Conservation (phyloP, 1,140 invertebrate genomes). For the Calephelis nemesis region DNA sequence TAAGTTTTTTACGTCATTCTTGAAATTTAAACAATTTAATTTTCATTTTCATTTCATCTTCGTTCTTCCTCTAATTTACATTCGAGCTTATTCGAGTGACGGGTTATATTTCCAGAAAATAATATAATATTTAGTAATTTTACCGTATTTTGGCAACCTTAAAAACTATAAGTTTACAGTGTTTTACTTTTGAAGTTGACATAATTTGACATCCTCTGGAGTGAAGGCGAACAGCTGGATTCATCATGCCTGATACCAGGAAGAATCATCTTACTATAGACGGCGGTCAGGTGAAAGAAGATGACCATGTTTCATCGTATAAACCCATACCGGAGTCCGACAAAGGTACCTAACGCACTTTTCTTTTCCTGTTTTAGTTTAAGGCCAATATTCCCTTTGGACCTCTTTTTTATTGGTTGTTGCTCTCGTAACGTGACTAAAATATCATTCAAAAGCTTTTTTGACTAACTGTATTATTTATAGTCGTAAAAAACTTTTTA, state of each 20-base stretch:
- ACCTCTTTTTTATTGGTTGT: not conserved
- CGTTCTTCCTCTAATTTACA: too few species aligned
- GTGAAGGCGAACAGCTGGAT: constrained; percentile 33
- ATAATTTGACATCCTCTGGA: not conserved
- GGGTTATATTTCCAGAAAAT: too few species aligned
- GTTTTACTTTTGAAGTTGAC: not conserved
- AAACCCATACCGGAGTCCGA: constrained; percentile 81
- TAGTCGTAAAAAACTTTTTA: not conserved
- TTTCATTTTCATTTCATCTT: too few species aligned
- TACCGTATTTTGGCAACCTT: not conserved
- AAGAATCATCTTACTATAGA: constrained; percentile 71
- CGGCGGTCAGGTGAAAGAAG: constrained; percentile 67
- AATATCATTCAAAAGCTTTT: too few species aligned
- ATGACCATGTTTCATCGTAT: constrained; percentile 76
- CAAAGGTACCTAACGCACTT: constrained; percentile 69
- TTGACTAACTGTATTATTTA: not conserved
- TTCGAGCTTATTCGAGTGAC: too few species aligned
- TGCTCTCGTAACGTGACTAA: too few species aligned
- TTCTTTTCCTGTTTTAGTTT: not conserved
- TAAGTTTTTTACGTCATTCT: too few species aligned
- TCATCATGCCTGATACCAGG: constrained; percentile 68
- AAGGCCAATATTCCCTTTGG: not conserved
- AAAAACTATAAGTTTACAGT: not conserved
- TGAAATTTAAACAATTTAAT: too few species aligned
- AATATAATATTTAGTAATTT: too few species aligned